Evolutionary conservation across 2,797 vertebrate genomes (phyloP).

Genomic region (Hippocampus kuda): DNA sequence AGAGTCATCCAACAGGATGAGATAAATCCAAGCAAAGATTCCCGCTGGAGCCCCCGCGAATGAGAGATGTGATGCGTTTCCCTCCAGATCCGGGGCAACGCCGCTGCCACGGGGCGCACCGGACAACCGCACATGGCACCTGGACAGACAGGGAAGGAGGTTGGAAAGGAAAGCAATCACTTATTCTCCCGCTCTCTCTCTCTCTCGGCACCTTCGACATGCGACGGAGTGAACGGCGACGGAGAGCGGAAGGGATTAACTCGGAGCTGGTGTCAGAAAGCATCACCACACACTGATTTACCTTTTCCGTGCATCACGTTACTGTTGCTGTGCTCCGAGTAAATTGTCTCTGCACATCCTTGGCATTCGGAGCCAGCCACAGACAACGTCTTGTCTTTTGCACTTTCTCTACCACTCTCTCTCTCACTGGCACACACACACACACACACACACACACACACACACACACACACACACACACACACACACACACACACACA

Average conservation of each 20-base stretch:
- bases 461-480: constrained; percentile 14
- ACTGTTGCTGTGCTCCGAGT: constrained; percentile 56
- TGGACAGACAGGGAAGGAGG: constrained; percentile 52
- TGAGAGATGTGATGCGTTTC: constrained; percentile 38
- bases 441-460: too few species aligned
- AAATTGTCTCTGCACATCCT: constrained; percentile 46
- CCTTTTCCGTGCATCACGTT: constrained; percentile 54
- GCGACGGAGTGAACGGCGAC: constrained; percentile 18
- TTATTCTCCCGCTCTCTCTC: constrained; percentile 37
- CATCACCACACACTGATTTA: constrained; percentile 44
- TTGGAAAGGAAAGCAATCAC: constrained; percentile 46
- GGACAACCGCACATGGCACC: constrained; percentile 67
- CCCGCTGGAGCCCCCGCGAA: constrained; percentile 45
- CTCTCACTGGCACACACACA: constrained; percentile 12
- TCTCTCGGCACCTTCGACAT: constrained; percentile 22
- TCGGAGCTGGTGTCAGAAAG: constrained; percentile 27
- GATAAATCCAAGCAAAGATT: constrained; percentile 66
- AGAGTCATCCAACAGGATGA: constrained; percentile 54
- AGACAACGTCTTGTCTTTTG: constrained; percentile 31
- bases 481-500: constrained; percentile 10
- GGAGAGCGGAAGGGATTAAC: constrained; percentile 24
- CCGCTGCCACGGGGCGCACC: constrained; percentile 47
- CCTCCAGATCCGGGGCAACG: constrained; percentile 56
- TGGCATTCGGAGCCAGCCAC: constrained; percentile 41
- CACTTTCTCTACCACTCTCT: constrained; percentile 25